A percentile compares a stretch with the other conserved stretches of the same genome.
These are phyloP conservation scores for Cyclophora punctaria DNA, from an alignment of 2,888 invertebrate species.

Conservation along the genomic window DNA sequence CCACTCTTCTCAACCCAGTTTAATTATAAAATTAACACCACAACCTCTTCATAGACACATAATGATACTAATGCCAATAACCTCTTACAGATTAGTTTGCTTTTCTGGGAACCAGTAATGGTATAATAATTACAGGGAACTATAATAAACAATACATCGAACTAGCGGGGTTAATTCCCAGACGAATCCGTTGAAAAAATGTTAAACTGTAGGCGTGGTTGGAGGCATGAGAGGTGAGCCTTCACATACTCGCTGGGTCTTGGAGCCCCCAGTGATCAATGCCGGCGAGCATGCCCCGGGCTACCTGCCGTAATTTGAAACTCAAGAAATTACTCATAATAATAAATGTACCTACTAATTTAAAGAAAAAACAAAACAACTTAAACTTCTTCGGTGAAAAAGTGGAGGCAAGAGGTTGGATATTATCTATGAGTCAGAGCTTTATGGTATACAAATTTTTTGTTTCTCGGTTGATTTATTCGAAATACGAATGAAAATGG, in stretches of 20 bases:
- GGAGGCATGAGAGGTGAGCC: constrained; percentile 47
- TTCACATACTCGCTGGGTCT: constrained; percentile 35
- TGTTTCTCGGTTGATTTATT: too few species aligned
- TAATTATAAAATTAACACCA: too few species aligned
- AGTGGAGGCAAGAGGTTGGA: constrained; percentile 31
- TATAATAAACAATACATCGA: constrained; percentile 62
- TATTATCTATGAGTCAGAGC: constrained; percentile 47
- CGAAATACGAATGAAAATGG: too few species aligned
- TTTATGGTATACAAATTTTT: too few species aligned
- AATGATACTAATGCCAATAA: constrained; percentile 9
- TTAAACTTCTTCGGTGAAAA: constrained; percentile 40
- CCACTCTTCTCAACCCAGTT: too few species aligned
- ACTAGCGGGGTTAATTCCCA: constrained; percentile 58
- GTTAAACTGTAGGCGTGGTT: constrained; percentile 69
- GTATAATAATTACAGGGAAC: constrained; percentile 51
- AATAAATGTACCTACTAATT: constrained; percentile 68
- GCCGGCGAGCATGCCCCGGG: constrained; percentile 53
- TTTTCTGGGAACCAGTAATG: constrained; percentile 44
- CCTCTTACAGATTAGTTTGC: constrained; percentile 15
- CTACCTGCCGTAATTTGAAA: constrained; percentile 72
- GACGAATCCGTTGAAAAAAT: constrained; percentile 56
- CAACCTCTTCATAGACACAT: background rate
- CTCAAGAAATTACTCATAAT: constrained; percentile 70
- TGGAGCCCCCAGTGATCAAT: constrained; percentile 32
- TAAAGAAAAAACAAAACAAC: constrained; percentile 45